Percentiles rank a stretch among this genome's conserved stretches.
Conservation (phyloP, 1,140 invertebrate species). For the Akabosia matsudoensis region DNA sequence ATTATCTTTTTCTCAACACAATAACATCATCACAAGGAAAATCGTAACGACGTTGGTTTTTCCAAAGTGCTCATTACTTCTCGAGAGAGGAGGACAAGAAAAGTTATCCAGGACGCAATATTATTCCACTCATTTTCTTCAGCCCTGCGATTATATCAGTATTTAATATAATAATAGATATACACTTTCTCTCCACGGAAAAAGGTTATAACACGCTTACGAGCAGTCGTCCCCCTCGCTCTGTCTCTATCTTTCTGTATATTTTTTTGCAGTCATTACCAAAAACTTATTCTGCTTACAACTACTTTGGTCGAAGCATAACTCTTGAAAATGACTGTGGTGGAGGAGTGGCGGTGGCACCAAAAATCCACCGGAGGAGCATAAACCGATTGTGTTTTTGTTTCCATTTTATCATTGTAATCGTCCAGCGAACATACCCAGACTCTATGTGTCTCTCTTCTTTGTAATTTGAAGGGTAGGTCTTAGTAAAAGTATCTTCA, state of each 20-base stretch:
- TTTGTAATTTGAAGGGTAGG: no score
- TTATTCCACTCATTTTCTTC: not conserved
- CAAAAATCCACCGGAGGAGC: not conserved
- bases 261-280: not conserved
- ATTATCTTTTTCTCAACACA: constrained; percentile 5
- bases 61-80: constrained; percentile 16
- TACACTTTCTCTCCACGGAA: no score
- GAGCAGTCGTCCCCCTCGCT: not conserved
- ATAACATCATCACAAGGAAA: not conserved
- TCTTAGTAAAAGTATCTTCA: no score
- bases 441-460: no score
- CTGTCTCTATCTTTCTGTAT: not conserved
- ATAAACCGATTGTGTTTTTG: not conserved
- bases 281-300: not conserved
- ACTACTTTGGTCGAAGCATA: not conserved
- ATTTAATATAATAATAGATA: not conserved
- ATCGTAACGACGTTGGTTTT: constrained; percentile 8
- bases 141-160: not conserved
- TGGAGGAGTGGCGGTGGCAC: not conserved
- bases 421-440: no score
- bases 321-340: not conserved
- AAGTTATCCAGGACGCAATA: not conserved
- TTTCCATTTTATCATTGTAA: no score
- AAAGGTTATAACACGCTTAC: no score
- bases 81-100: constrained; percentile 6